These are phyloP conservation scores for Ommatoiulus sabulosus DNA, from an alignment of 2,888 invertebrate genomes.

Conservation along the genomic window DNA sequence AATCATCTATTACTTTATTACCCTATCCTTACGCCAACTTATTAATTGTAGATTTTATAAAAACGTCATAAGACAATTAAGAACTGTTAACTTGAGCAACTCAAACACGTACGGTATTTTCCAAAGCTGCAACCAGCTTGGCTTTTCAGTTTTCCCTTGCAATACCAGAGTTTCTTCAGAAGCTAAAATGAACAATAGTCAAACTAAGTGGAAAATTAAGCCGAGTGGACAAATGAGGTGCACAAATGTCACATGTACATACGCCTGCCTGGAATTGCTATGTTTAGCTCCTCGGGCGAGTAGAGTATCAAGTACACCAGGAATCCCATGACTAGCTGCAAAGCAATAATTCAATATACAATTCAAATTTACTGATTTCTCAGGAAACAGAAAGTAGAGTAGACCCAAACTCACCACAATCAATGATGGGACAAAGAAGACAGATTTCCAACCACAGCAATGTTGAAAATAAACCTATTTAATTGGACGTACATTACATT, in stretches of 20 bases:
- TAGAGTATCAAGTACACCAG: slow-evolving; percentile 64
- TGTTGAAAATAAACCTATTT: slow-evolving; percentile 66
- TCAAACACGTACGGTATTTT: slow-evolving; percentile 63
- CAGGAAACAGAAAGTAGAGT: background rate
- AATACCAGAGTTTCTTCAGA: slow-evolving; percentile 5
- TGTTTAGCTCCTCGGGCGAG: slow-evolving; percentile 65
- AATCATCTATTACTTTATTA: too few relatives aligned
- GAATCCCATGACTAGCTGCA: slow-evolving; percentile 63
- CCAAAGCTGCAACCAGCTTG: slow-evolving; percentile 65
- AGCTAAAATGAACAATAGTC: background rate
- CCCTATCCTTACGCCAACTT: too few relatives aligned
- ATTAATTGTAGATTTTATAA: too few relatives aligned
- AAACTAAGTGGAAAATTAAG: background rate
- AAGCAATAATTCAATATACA: background rate
- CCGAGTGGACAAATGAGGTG: background rate
- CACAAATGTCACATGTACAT: background rate
- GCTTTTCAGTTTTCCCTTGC: slow-evolving; percentile 56
- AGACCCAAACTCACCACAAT: slow-evolving; percentile 64
- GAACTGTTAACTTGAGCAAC: background rate
- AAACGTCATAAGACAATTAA: background rate
- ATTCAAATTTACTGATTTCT: background rate
- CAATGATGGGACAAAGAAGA: slow-evolving; percentile 66
- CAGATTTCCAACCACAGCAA: slow-evolving; percentile 68
- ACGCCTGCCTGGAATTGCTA: slow-evolving; percentile 66
- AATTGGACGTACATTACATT: background rate